Evolutionary conservation across 1,140 invertebrate genomes (phyloP).

Genomic region (Trypoxylus dichotomus): DNA sequence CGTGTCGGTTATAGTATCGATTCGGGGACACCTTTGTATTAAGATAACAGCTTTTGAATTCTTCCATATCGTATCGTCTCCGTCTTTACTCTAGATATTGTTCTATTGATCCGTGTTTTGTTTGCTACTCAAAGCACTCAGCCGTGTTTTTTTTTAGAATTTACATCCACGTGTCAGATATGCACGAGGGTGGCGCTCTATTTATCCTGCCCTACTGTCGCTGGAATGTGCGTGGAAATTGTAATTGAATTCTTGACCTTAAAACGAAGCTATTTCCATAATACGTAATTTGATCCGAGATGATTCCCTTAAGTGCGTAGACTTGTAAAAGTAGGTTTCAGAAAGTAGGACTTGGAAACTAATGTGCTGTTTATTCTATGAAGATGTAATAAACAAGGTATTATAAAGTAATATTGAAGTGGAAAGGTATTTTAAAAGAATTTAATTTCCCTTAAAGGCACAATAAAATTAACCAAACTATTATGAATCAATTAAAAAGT

Average conservation of each 20-base stretch:
- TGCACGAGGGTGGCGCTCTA: not conserved
- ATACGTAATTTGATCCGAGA: not conserved
- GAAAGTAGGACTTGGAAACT: too few relatives aligned
- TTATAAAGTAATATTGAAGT: too few relatives aligned
- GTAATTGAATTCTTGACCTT: conserved; percentile 3
- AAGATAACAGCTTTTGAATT: conserved; percentile 24
- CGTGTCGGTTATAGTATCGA: not conserved
- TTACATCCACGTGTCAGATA: conserved; percentile 7
- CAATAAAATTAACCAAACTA: too few relatives aligned
- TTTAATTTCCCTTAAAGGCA: too few relatives aligned
- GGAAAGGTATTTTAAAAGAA: too few relatives aligned
- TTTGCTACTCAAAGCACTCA: not conserved
- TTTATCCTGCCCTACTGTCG: not conserved
- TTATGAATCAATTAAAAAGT: too few relatives aligned
- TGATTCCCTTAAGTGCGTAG: too few relatives aligned
- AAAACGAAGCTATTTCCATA: not conserved
- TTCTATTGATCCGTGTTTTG: conserved; percentile 17
- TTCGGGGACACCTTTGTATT: conserved; percentile 8
- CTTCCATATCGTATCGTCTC: conserved; percentile 11
- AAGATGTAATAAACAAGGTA: too few relatives aligned
- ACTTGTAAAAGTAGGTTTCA: too few relatives aligned
- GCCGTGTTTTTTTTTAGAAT: not conserved
- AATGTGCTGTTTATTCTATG: too few relatives aligned
- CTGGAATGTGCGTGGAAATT: not conserved
- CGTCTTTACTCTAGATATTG: conserved; percentile 6